Evolutionary conservation across 1,140 invertebrate species (phyloP).

Genomic region (Lineus longissimus): DNA sequence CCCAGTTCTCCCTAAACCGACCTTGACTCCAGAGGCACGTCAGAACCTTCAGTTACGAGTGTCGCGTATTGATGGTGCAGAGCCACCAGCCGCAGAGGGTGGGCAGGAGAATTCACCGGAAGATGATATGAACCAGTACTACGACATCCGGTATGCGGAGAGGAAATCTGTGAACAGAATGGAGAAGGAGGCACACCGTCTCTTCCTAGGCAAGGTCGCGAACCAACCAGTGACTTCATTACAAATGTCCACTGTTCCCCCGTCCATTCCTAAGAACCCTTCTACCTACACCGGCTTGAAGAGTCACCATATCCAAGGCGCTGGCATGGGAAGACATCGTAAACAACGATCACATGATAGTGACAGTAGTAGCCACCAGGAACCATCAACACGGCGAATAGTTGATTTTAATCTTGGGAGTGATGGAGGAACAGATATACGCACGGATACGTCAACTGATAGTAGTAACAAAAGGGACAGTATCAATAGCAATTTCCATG

Average conservation of each 20-base stretch:
- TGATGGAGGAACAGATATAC: constrained; percentile 1
- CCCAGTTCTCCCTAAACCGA: not conserved
- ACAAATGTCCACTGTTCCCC: no score
- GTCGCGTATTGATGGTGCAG: not conserved
- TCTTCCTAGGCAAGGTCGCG: no score
- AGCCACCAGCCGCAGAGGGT: not conserved
- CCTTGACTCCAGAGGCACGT: not conserved
- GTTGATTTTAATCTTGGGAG: not conserved
- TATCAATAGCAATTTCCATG: not conserved
- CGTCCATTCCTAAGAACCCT: no score
- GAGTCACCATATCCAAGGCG: no score
- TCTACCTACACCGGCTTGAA: no score
- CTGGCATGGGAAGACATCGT: not conserved
- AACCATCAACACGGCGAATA: no score
- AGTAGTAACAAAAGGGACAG: constrained; percentile 2
- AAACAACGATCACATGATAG: not conserved
- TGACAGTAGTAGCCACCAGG: not conserved
- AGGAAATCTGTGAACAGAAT: not conserved
- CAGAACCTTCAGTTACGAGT: not conserved
- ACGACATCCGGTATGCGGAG: constrained; percentile 5
- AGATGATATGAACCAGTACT: not conserved
- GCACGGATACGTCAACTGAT: constrained; percentile 5
- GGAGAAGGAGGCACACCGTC: not conserved
- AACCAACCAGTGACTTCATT: no score
- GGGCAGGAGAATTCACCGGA: not conserved